A percentile compares a stretch with the other conserved stretches of the same genome.
These are phyloP conservation scores for Synaphobranchus kaupii DNA, from an alignment of 2,797 vertebrate genomes.

Conservation along the genomic window DNA sequence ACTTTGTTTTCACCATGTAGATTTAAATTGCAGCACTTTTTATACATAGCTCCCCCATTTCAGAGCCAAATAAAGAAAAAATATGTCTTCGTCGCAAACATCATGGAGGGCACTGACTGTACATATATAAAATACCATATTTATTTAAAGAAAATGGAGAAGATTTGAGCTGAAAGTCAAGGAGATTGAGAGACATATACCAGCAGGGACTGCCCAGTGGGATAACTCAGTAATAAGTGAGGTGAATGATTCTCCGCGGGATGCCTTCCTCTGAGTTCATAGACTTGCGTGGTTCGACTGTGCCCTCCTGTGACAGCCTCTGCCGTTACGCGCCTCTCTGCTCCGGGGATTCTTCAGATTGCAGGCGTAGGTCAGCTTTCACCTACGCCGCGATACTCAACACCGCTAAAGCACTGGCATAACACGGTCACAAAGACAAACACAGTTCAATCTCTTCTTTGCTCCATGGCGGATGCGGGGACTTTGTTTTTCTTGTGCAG, in stretches of 20 bases:
- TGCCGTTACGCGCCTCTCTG: background rate
- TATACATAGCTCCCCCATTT: too few species aligned
- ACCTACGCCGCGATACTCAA: background rate
- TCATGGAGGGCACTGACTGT: too few species aligned
- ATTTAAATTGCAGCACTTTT: too few species aligned
- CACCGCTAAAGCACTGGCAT: background rate
- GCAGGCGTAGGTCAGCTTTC: background rate
- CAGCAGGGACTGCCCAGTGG: background rate
- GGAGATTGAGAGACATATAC: background rate
- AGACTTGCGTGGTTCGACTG: background rate
- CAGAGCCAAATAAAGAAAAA: too few species aligned
- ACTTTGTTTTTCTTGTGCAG: background rate
- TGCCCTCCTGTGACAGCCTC: slow-evolving; percentile 6
- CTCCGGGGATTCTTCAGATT: background rate
- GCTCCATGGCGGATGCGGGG: background rate
- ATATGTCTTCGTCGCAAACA: too few species aligned
- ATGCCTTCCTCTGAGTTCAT: background rate
- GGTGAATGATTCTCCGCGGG: background rate
- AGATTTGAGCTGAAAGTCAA: background rate
- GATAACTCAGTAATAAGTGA: background rate
- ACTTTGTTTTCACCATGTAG: too few species aligned
- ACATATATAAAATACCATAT: background rate
- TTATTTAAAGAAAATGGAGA: background rate
- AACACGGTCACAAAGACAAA: background rate
- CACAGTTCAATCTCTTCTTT: background rate